Percentiles rank a stretch among this genome's conserved stretches.
Conservation (phyloP, 2,113 vertebrate genomes). For the Bucco capensis region DNA sequence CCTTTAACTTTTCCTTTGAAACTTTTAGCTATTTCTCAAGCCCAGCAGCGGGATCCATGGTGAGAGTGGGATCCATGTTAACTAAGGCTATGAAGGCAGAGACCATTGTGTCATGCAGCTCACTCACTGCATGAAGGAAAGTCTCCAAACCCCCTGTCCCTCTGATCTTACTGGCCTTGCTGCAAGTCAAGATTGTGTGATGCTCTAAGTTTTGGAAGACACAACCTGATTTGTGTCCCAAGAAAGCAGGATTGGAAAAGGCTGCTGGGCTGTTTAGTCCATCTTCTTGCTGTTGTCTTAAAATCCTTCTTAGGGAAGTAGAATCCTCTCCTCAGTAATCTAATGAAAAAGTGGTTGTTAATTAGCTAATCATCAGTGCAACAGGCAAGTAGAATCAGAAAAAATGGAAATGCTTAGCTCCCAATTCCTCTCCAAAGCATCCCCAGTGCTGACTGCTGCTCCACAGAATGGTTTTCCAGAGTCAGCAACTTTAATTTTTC, state of each 20-base stretch:
- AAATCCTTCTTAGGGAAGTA: neutral
- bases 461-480: neutral
- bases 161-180: neutral
- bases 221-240: neutral
- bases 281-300: neutral
- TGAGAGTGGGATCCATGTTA: neutral
- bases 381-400: neutral
- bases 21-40: neutral
- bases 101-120: rapidly evolving
- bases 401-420: neutral
- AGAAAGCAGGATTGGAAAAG: neutral
- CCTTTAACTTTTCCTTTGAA: neutral
- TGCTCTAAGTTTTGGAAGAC: neutral
- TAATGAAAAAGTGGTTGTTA: neutral
- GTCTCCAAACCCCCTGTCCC: rapidly evolving
- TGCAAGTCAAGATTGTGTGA: neutral
- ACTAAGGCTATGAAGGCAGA: neutral
- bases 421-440: neutral
- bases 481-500: neutral
- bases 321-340: neutral
- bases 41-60: too few relatives aligned
- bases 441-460: rapidly evolving
- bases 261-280: neutral
- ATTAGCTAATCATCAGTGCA: neutral
- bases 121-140: neutral